These are phyloP conservation scores for Eurois occulta DNA, from an alignment of 2,888 invertebrate genomes.

Conservation along the genomic window DNA sequence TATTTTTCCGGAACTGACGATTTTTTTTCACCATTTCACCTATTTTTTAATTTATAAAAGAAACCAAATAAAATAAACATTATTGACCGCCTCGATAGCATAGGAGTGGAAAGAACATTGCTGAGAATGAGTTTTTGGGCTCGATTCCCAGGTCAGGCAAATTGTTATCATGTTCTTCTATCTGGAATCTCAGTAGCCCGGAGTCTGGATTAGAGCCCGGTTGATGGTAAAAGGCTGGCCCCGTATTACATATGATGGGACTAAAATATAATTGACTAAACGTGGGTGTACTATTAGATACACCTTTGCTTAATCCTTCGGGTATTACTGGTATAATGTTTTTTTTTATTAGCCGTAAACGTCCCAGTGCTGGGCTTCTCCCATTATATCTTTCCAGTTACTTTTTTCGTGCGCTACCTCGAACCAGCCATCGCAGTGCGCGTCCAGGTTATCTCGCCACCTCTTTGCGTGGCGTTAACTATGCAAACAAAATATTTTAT, in stretches of 20 bases:
- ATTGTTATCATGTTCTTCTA: background rate
- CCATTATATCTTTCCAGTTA: background rate
- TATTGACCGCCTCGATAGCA: background rate
- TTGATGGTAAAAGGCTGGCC: background rate
- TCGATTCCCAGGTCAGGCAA: background rate
- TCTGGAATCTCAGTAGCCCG: background rate
- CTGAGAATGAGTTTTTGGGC: background rate
- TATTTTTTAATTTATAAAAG: too few relatives aligned
- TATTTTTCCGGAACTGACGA: background rate
- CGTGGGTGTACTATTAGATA: background rate
- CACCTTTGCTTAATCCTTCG: background rate
- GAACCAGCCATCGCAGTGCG: background rate
- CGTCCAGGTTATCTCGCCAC: too few relatives aligned
- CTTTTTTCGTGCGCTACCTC: background rate
- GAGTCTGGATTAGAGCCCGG: background rate
- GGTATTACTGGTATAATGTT: background rate
- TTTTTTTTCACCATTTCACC: background rate
- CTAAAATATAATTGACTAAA: background rate
- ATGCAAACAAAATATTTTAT: too few relatives aligned
- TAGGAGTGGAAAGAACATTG: background rate
- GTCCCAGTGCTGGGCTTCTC: background rate
- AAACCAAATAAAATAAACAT: background rate
- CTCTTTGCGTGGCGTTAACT: background rate
- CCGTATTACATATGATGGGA: background rate
- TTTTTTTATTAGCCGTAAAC: background rate